A percentile compares a stretch with the other conserved stretches of the same genome.
These are phyloP conservation scores for Lithosia quadra DNA, from an alignment of 2,888 invertebrate species.

Conservation along the genomic window DNA sequence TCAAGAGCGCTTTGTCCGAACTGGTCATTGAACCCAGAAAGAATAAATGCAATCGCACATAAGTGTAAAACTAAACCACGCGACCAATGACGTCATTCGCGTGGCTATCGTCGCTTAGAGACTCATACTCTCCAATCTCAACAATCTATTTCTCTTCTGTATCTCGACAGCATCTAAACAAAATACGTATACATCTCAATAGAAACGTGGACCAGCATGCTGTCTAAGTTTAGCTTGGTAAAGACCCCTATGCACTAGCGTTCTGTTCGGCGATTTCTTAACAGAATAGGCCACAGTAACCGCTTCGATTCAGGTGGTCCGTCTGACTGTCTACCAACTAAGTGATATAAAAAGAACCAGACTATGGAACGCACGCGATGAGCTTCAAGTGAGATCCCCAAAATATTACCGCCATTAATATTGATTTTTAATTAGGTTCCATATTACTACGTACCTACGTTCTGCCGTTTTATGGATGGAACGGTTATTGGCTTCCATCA, in stretches of 20 bases:
- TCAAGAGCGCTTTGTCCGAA: background rate
- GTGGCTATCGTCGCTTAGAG: background rate
- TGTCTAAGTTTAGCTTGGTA: background rate
- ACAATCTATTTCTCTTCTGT: background rate
- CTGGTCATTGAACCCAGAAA: background rate
- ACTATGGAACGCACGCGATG: too few relatives aligned
- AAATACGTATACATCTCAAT: conserved; percentile 2
- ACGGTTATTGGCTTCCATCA: too few relatives aligned
- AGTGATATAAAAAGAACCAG: too few relatives aligned
- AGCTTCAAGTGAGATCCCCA: too few relatives aligned
- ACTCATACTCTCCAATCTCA: background rate
- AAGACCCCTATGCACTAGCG: background rate
- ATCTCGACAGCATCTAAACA: conserved; percentile 1
- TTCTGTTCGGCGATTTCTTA: background rate
- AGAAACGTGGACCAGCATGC: background rate
- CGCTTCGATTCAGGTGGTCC: too few relatives aligned
- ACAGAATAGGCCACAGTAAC: too few relatives aligned
- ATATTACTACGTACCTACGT: too few relatives aligned
- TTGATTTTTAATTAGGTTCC: too few relatives aligned
- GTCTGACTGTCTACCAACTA: too few relatives aligned
- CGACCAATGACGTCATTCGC: background rate
- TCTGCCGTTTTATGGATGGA: too few relatives aligned
- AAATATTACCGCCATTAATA: too few relatives aligned
- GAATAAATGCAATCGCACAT: background rate
- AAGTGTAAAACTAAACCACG: background rate